Conservation (phyloP, 2,113 vertebrate species). For the Sander vitreus region DNA sequence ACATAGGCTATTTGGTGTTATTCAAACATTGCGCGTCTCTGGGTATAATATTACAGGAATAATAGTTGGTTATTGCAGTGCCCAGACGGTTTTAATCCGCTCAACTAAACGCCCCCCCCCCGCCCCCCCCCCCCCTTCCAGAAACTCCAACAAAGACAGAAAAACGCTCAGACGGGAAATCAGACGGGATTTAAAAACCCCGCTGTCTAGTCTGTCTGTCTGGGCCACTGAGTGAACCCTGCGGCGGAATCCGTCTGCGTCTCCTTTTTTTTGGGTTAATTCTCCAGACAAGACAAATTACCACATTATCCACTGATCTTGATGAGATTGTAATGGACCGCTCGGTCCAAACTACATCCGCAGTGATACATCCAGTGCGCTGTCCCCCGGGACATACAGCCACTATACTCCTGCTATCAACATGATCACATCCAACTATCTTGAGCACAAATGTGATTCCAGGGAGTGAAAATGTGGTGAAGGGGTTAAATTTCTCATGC, state of each 20-base stretch:
- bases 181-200: conserved; percentile 69
- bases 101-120: conserved; percentile 59
- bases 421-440: background rate
- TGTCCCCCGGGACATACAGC: conserved; percentile 5
- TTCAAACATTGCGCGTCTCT: background rate
- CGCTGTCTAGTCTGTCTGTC: conserved; percentile 53
- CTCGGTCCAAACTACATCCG: conserved; percentile 18
- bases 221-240: conserved; percentile 52
- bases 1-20: background rate
- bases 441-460: background rate
- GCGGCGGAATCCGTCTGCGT: conserved; percentile 22
- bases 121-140: conserved; percentile 19
- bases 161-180: conserved; percentile 43
- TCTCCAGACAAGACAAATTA: conserved; percentile 25
- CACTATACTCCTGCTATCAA: background rate
- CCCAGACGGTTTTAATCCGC: conserved; percentile 78
- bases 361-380: conserved; percentile 17
- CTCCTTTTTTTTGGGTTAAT: background rate
- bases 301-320: conserved; percentile 6
- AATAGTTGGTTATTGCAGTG: conserved; percentile 46
- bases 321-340: conserved; percentile 13
- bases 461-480: background rate
- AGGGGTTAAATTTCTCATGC: conserved; percentile 49
- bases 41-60: conserved; percentile 17
- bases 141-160: conserved; percentile 70